Evolutionary conservation across 1,140 invertebrate genomes (phyloP).

Genomic region (Diabrotica undecimpunctata): DNA sequence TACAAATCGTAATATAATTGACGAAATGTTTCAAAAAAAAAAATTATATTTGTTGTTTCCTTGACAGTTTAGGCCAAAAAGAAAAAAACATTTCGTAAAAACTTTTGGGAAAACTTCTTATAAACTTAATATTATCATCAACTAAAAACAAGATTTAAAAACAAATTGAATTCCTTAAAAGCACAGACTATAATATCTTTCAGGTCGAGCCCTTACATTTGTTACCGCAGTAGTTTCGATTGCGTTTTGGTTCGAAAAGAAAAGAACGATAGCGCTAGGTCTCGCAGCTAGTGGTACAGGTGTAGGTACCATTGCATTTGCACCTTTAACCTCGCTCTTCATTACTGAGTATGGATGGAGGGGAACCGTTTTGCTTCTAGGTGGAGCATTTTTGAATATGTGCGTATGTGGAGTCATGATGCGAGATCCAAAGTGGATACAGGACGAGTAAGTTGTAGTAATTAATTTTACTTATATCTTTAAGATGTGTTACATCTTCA

Average conservation of each 20-base stretch:
- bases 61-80: no score
- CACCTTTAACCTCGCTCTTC: conserved; percentile 72
- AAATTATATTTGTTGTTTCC: no score
- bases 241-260: conserved; percentile 94
- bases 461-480: not conserved
- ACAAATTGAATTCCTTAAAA: no score
- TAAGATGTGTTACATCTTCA: no score
- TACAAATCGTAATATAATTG: no score
- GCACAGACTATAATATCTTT: not conserved
- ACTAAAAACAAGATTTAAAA: no score
- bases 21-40: no score
- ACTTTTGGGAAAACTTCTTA: no score
- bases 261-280: conserved; percentile 85
- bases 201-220: conserved; percentile 74
- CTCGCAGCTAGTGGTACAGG: conserved; percentile 87
- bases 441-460: conserved; percentile 46
- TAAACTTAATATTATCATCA: no score
- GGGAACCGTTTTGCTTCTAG: conserved; percentile 75
- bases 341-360: conserved; percentile 82
- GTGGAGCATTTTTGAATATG: conserved; percentile 61
- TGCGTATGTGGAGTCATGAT: conserved; percentile 84
- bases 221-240: conserved; percentile 89
- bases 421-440: conserved; percentile 76
- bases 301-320: conserved; percentile 80
- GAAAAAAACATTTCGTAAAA: no score